These are phyloP conservation scores for Orgyia antiqua DNA, from an alignment of 2,888 invertebrate species.

Conservation along the genomic window DNA sequence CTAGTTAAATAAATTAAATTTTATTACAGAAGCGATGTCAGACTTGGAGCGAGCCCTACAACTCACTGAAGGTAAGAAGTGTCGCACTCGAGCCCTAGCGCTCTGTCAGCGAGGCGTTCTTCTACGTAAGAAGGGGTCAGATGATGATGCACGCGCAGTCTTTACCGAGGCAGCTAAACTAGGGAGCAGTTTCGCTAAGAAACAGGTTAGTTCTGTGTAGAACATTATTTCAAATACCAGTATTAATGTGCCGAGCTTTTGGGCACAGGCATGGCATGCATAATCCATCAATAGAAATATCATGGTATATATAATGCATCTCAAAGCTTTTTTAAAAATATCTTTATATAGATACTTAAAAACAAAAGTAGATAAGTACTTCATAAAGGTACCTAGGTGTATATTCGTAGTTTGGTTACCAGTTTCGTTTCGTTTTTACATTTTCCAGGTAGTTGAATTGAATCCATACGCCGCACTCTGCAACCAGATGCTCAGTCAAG, in stretches of 20 bases:
- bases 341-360: too few relatives aligned
- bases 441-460: constrained; percentile 85
- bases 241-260: too few relatives aligned
- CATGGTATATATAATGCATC: too few relatives aligned
- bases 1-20: background rate
- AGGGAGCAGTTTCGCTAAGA: constrained; percentile 92
- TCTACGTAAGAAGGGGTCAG: constrained; percentile 81
- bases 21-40: constrained; percentile 81
- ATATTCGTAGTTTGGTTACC: too few relatives aligned
- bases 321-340: too few relatives aligned
- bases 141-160: constrained; percentile 84
- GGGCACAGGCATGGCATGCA: too few relatives aligned
- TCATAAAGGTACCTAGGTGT: too few relatives aligned
- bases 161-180: constrained; percentile 88
- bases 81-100: constrained; percentile 86
- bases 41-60: constrained; percentile 87
- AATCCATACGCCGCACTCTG: constrained; percentile 98
- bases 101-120: constrained; percentile 91
- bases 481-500: constrained; percentile 94
- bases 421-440: too few relatives aligned
- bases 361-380: too few relatives aligned
- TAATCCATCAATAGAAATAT: too few relatives aligned
- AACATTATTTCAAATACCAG: too few relatives aligned
- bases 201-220: constrained; percentile 85
- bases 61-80: constrained; percentile 79